phyloP scores from a whole-genome alignment of 2,888 invertebrate genomes.

The Catocala sponsa region DNA sequence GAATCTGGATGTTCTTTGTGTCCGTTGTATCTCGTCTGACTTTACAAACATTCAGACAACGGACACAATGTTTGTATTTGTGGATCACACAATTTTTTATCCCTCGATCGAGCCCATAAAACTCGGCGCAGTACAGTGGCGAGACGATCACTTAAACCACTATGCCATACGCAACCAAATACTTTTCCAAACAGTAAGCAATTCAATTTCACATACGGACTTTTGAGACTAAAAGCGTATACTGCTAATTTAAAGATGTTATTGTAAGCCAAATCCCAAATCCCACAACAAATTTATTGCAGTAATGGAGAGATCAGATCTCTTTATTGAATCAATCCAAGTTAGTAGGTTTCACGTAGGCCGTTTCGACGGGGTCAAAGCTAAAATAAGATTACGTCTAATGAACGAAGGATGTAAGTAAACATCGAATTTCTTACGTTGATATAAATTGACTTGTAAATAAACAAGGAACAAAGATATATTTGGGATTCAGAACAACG shows the following conservation, averaged over 20 bases:
- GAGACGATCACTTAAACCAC: no score
- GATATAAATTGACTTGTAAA: conserved; percentile 19
- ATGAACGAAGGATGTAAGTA: conserved; percentile 25
- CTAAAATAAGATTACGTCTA: conserved; percentile 33
- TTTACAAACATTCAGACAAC: no score
- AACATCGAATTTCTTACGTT: conserved; percentile 18
- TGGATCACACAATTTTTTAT: no score
- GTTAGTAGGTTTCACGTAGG: conserved; percentile 16
- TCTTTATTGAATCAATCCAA: conserved; percentile 23
- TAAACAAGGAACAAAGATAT: conserved; percentile 1
- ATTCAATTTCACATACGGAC: no score
- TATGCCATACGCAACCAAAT: no score
- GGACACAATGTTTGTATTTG: no score
- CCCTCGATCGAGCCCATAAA: no score
- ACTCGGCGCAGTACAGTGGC: no score
- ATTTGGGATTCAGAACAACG: neutral
- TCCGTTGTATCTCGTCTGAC: no score
- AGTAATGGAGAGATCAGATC: conserved; percentile 21
- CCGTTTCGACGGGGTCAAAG: conserved; percentile 15
- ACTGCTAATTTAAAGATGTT: neutral
- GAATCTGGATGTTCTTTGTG: no score
- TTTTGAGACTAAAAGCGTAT: no score
- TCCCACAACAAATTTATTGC: conserved; percentile 12
- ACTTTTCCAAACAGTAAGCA: no score
- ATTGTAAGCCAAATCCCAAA: neutral